Evolutionary conservation across 2,888 invertebrate genomes (phyloP), one percentile per base, ranked within the genome.

Genomic region (Drosophila silvestris): DNA sequence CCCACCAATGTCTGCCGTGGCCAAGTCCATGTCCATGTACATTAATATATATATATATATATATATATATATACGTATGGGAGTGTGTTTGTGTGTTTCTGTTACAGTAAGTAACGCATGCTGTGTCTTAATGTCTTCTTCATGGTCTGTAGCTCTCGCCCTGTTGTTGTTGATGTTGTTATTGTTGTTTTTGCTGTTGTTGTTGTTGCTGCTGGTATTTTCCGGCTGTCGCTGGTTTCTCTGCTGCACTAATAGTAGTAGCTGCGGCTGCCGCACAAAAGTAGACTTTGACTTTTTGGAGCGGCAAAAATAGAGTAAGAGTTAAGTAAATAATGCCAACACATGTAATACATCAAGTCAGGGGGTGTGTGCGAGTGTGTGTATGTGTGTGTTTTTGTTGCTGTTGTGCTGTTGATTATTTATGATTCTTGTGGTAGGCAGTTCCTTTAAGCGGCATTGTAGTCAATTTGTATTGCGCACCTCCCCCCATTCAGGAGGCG

Each of bases 291-390:
- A 79, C 90, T 88, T 87, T 83, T 79, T 77, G 83, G 83, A 82
- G 89, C 85, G 87, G 82, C 82, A 80, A 86, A 87, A 83, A 86
- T 82, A 81, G 80, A 81, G 83, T 83, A 79, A 68, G 78, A 82
- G 83, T 83, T 86, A 85, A 89, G 89, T 89, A 89, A 87, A 87
- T 87, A 87, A 89, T 89, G 87, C 87, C 85, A 79, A 88, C 85
- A 89, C 85, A 85, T 89, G 89, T 87, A 87, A 84, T 89, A 83
- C 83, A 85, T 88, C 88, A 83, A 63, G 81, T 57, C 22, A 2
- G n/a, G 35, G 51, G 50, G 66, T 63, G 39, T 66, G 47, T 30
- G 59, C 66, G 69, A 32, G 57, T 51, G 70, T 16, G 37, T 28
- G 52, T 56, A 41, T 60, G 53, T 53, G 67, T 39, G 56, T 22